Base-by-base conservation (phyloP, 2,888 invertebrate genomes). In the Oxycera nigricornis region DNA sequence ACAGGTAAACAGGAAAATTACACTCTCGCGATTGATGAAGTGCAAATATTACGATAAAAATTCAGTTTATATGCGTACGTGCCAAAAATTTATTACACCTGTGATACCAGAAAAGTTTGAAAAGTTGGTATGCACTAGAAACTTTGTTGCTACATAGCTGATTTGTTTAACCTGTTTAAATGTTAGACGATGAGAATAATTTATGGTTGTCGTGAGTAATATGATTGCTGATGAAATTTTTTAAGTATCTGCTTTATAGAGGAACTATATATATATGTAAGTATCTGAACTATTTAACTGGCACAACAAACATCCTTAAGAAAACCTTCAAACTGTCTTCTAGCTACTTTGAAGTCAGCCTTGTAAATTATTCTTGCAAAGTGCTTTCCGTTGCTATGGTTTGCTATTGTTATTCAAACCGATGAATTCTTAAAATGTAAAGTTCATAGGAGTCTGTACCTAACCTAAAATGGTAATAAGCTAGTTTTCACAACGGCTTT, bases 391-490 rank as follows among this genome's bases (percentile, higher is more conserved):
- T 76, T 67, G 41, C 1, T 73, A 74, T 62, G 57, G 67, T 52
- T 72, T 68, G 61, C 73, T 74, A 59, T 76, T 76, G 76, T 74
- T 73, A 73, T 68, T 55, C 72, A 76, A 76, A 76, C 67, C 65
- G 76, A 72, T 70, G 72, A 72, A 73, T 73, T 73, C 20, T 17
- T 65, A 74, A 73, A 67, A 65, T 41, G 65, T 52, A 61, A 74
- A 76, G 65, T 76, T 67, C 76, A 57, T 68, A 74, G 61, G 76
- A 74, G 61, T 11, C 73, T 57, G 73, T 73, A 11, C 11, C 30
- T n/a, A n/a, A n/a, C n/a, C 14, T 39, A 55, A 74, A 76, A 76
- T 74, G 74, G 74, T 76, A 76, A 76, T 74, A 74, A 76, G 74
- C 73, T 73, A 76, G 74, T 73, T 74, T 31, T 72, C 50, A 73